Conservation (phyloP, 2,113 vertebrate genomes). For the Hippocampus mohnikei region DNA sequence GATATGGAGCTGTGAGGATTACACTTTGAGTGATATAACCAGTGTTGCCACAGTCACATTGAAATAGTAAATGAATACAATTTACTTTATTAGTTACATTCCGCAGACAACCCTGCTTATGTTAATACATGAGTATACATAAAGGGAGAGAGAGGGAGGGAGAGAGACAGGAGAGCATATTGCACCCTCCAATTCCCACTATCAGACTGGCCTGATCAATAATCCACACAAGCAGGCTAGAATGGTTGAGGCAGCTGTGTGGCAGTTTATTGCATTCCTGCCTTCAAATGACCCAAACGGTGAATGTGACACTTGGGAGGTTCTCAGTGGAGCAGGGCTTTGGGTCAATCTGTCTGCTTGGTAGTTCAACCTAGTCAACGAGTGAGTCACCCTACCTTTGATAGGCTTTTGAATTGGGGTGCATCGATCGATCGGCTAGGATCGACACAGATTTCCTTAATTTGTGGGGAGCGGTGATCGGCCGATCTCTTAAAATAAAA, state of each 20-base stretch:
- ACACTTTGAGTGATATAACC: background rate
- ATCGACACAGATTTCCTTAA: too few relatives aligned
- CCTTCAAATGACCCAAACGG: constrained; percentile 1
- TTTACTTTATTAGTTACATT: too few relatives aligned
- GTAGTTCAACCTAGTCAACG: constrained; percentile 7
- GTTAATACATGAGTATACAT: too few relatives aligned
- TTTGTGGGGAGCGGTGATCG: too few relatives aligned
- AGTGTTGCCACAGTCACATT: too few relatives aligned
- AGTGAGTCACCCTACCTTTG: background rate
- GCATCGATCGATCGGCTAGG: too few relatives aligned
- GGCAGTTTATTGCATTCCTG: background rate
- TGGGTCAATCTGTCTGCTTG: background rate
- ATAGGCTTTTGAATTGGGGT: background rate
- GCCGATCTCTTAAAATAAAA: too few relatives aligned
- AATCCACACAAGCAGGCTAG: background rate
- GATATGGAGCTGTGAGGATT: background rate
- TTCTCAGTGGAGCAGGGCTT: background rate
- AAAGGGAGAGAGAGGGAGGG: background rate
- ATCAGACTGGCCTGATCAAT: background rate
- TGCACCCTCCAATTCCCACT: background rate
- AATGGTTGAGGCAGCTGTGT: background rate
- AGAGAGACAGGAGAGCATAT: background rate
- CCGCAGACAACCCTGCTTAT: too few relatives aligned
- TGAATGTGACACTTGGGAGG: background rate
- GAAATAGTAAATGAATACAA: too few relatives aligned